Conservation (phyloP, 1,140 invertebrate species). For the Berghia stephanieae region DNA sequence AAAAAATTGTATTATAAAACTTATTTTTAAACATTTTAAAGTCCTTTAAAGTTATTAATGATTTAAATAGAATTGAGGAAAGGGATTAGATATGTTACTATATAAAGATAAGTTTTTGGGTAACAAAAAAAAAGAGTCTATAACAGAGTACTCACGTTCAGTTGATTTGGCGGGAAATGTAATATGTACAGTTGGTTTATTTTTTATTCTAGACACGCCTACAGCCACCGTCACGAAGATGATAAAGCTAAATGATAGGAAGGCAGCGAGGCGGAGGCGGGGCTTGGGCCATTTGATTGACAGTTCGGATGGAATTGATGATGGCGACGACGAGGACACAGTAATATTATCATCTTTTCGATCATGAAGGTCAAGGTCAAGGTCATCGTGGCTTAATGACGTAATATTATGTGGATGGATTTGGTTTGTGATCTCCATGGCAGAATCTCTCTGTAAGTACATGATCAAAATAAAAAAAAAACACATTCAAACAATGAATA, state of each 20-base stretch:
- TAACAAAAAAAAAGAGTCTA: not conserved
- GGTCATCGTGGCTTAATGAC: not conserved
- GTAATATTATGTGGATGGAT: not conserved
- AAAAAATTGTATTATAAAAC: not conserved
- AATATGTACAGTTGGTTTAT: slow-evolving; percentile 20
- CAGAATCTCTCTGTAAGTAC: not conserved
- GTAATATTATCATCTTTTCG: not conserved
- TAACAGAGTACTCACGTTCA: slow-evolving; percentile 16
- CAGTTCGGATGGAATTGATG: too few relatives aligned
- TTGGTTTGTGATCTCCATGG: not conserved
- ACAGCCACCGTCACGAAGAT: slow-evolving; percentile 16
- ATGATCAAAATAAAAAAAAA: not conserved
- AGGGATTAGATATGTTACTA: not conserved
- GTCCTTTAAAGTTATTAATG: not conserved
- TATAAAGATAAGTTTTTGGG: not conserved
- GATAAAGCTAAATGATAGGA: not conserved
- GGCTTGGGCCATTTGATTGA: not conserved
- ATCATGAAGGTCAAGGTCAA: too few relatives aligned
- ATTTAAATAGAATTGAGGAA: not conserved
- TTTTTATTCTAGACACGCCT: slow-evolving; percentile 18
- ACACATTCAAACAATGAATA: too few relatives aligned
- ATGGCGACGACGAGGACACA: not conserved
- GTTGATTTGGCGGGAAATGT: slow-evolving; percentile 7
- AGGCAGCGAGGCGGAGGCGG: not conserved
- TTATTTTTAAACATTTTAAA: not conserved